Conservation (phyloP, 2,888 invertebrate genomes). For the Drosophila borealis region DNA sequence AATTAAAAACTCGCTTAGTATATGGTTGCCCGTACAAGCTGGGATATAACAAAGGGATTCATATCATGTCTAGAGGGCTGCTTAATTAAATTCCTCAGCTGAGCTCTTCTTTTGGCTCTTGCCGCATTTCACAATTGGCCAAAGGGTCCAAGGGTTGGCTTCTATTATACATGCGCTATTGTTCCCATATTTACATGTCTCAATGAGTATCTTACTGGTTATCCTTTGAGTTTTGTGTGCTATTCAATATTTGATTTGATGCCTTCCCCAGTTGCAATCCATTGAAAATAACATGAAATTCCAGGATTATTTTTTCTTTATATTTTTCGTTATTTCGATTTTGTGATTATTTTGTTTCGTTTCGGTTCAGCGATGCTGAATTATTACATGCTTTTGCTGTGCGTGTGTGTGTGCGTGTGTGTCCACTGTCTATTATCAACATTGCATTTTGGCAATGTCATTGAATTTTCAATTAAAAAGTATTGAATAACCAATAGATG, state of each 20-base stretch:
- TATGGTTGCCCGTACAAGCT: too few species aligned
- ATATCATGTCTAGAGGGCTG: too few species aligned
- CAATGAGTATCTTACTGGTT: not conserved
- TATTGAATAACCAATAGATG: conserved; percentile 36
- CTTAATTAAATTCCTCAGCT: too few species aligned
- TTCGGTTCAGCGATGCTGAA: not conserved
- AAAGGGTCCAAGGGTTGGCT: not conserved
- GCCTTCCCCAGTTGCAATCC: not conserved
- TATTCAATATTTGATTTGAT: conserved; percentile 21
- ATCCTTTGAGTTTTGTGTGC: conserved; percentile 6
- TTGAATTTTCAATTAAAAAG: conserved; percentile 49
- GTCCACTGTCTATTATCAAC: too few species aligned
- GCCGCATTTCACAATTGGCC: not conserved
- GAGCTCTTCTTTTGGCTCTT: too few species aligned
- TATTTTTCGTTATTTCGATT: conserved; percentile 14
- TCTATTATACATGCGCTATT: not conserved
- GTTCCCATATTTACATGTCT: not conserved
- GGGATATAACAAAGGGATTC: too few species aligned
- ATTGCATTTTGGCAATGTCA: not conserved
- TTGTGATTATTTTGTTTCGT: conserved; percentile 9
- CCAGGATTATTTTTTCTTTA: not conserved
- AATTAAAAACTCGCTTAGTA: too few species aligned
- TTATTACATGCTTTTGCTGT: too few species aligned
- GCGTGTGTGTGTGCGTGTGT: not conserved
- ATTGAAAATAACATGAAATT: conserved; percentile 1